Evolutionary conservation across 2,888 invertebrate genomes (phyloP).

Genomic region (Odontomyia ornata): DNA sequence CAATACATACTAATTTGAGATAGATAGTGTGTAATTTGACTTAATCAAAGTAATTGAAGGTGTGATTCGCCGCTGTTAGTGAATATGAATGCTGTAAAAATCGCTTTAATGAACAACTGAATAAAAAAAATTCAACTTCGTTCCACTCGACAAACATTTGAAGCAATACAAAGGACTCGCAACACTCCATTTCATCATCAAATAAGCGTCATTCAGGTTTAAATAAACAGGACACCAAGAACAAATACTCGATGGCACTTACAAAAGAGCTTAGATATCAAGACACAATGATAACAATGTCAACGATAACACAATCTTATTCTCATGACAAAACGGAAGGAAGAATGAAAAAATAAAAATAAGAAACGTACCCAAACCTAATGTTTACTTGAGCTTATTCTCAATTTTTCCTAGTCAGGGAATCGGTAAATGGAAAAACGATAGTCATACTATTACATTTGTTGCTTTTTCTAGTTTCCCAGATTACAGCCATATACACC

Average conservation of each 20-base stretch:
- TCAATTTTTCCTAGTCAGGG: neutral
- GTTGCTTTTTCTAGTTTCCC: conserved; percentile 14
- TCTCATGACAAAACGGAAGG: neutral
- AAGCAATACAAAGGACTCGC: too few relatives aligned
- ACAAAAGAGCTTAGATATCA: conserved; percentile 22
- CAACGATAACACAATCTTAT: conserved; percentile 6
- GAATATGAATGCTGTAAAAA: too few relatives aligned
- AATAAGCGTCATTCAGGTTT: conserved; percentile 5
- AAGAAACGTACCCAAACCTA: neutral
- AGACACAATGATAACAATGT: conserved; percentile 11
- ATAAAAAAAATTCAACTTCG: too few relatives aligned
- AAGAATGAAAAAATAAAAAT: too few relatives aligned
- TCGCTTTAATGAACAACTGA: too few relatives aligned
- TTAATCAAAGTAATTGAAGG: too few relatives aligned
- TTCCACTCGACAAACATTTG: too few relatives aligned
- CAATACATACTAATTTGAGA: too few relatives aligned
- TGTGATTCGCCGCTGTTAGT: too few relatives aligned
- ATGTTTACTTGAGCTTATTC: neutral
- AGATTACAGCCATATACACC: neutral
- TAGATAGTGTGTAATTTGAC: too few relatives aligned
- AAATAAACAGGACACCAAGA: conserved; percentile 9
- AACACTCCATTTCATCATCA: too few relatives aligned
- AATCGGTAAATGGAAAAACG: neutral
- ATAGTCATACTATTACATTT: neutral
- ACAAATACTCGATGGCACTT: conserved; percentile 5